Evolutionary conservation across 2,797 vertebrate genomes (phyloP), one percentile per base, ranked within the genome.

Genomic region (Acropternis orthonyx): DNA sequence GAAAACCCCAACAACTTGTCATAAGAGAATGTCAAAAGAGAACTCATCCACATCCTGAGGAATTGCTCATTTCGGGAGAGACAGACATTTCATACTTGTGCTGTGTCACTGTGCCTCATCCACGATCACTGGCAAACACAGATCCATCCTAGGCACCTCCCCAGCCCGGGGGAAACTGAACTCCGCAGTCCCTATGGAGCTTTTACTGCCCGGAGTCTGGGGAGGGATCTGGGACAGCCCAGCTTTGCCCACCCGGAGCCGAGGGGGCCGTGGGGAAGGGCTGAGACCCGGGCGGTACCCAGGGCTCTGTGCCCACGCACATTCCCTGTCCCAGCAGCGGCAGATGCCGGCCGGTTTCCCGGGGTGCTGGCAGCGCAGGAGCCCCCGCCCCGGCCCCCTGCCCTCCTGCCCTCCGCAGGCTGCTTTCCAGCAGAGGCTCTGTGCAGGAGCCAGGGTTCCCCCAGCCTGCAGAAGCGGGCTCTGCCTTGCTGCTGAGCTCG

Each of bases 181-280:
- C 8, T 32, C 14, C 1, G 3, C 3, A 2, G 0, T 36, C 14
- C 18, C 0, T 0, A 5, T 4, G 15, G 51, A 28, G 48, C 27
- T 34, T 69, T 22, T 39, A 20, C 68, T 24, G 39, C 61, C 2
- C 0, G 34, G 78, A 55, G 62, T 16, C 2, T 2, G 23, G 5
- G 18, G 3, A 1, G 18, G 9, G 11, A 9, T 6, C 5, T 9
- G 56, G 69, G 48, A 21, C 34, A 63, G 44, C 28, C 12, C 51
- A 28, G 41, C 26, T n/a, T 34, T 24, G 22, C 12, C 23, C 34
- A 5, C 22, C 32, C 7, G 52, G 17, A 43, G 37, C 22, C 1
- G 1, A n/a, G 7, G 39, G 49, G 79, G 51, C 4, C 0, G 12
- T 4, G 37, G 30, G n/a, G 39, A 68, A 51, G 46, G 51, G 18